phyloP scores from a whole-genome alignment of 2,888 invertebrate genomes.

The Limnephilus auricula region DNA sequence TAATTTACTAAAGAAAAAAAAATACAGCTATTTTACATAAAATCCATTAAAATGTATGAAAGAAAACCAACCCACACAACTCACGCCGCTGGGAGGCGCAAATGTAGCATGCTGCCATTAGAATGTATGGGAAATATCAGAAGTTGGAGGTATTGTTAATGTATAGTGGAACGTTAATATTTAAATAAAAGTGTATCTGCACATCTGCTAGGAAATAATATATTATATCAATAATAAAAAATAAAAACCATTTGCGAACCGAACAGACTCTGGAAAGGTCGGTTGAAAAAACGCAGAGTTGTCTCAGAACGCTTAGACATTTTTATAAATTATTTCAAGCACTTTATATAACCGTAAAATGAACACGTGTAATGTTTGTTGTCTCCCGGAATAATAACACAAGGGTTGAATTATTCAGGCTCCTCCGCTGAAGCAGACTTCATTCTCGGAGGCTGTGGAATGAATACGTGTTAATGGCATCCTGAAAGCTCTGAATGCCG shows the following conservation, averaged over 20 bases:
- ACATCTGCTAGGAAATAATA: too few relatives aligned
- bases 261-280: background rate
- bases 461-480: slow-evolving; percentile 19
- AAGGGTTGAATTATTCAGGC: background rate
- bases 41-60: too few relatives aligned
- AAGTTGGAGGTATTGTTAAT: too few relatives aligned
- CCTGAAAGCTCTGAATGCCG: background rate
- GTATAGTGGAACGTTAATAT: too few relatives aligned
- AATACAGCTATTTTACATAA: too few relatives aligned
- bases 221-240: background rate
- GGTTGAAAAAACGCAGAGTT: background rate
- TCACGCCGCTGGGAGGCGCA: too few relatives aligned
- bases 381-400: slow-evolving; percentile 8
- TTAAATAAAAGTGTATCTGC: too few relatives aligned
- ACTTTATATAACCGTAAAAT: background rate
- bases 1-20: too few relatives aligned
- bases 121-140: too few relatives aligned
- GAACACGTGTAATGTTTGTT: background rate
- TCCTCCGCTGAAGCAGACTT: background rate
- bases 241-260: background rate
- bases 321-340: background rate
- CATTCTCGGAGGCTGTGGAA: background rate
- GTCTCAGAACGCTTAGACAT: background rate
- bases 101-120: too few relatives aligned
- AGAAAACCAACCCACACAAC: too few relatives aligned